phyloP scores from a whole-genome alignment of 2,888 invertebrate species.

The Antheraea assamensis region DNA sequence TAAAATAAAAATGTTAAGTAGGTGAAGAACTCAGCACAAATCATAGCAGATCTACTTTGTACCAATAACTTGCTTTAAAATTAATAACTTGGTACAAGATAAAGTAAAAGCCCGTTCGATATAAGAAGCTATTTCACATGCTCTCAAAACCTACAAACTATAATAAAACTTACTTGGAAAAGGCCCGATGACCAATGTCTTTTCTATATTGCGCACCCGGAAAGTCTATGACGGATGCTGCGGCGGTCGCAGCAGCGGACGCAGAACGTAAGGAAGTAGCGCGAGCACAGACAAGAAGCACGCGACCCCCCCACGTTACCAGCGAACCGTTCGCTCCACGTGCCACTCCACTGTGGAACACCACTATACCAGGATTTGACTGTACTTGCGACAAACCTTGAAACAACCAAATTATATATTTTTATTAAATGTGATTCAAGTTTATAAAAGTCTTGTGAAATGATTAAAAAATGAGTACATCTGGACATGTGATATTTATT shows the following conservation, averaged over 20 bases:
- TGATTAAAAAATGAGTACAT: too few species aligned
- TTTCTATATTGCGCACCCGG: slow-evolving; percentile 92
- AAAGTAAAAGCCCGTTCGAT: too few species aligned
- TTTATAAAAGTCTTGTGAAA: too few species aligned
- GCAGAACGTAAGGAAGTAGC: slow-evolving; percentile 87
- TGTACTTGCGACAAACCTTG: slow-evolving; percentile 83
- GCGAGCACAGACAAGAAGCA: slow-evolving; percentile 89
- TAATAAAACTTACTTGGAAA: slow-evolving; percentile 84
- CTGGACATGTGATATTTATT: too few species aligned
- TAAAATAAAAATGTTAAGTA: not conserved
- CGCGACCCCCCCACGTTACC: slow-evolving; percentile 94
- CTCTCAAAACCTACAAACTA: not conserved
- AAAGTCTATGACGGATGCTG: slow-evolving; percentile 89
- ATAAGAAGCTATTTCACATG: too few species aligned
- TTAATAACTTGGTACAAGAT: too few species aligned
- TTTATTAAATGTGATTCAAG: not conserved
- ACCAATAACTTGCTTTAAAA: too few species aligned
- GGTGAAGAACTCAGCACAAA: too few species aligned
- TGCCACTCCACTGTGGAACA: slow-evolving; percentile 95
- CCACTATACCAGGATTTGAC: slow-evolving; percentile 76
- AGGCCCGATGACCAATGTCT: slow-evolving; percentile 95
- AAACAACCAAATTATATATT: slow-evolving; percentile 20
- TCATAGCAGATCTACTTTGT: too few species aligned
- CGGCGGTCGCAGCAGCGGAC: slow-evolving; percentile 86
- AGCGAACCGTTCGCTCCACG: slow-evolving; percentile 82